These are phyloP conservation scores for Ophioninae sp. DNA, from an alignment of 2,888 invertebrate genomes.

Conservation along the genomic window DNA sequence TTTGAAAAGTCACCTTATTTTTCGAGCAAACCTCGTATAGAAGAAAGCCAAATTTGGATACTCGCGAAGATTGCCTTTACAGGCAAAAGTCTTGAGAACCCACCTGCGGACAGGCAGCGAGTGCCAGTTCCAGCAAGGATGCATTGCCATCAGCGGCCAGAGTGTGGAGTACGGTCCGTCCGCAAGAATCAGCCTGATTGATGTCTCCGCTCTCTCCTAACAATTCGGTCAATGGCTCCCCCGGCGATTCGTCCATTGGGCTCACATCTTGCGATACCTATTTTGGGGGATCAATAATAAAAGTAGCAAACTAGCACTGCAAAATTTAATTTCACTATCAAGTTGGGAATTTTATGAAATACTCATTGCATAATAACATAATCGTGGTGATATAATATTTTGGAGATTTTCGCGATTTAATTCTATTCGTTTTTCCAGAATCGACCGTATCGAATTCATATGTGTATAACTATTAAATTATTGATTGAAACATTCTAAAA, in stretches of 20 bases:
- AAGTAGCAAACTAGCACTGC: neutral
- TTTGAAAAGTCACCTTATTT: no score
- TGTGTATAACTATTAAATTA: no score
- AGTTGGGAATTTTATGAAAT: no score
- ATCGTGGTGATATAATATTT: no score
- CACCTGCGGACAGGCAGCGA: conserved; percentile 84
- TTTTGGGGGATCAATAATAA: neutral
- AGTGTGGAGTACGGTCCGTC: conserved; percentile 88
- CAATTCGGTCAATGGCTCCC: conserved; percentile 80
- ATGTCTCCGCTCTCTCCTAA: conserved; percentile 81
- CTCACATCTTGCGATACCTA: conserved; percentile 79
- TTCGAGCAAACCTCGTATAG: neutral
- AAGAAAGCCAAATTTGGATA: neutral
- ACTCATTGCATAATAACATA: no score
- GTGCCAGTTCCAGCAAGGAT: conserved; percentile 84
- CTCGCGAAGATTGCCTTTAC: neutral
- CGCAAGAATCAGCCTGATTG: conserved; percentile 83
- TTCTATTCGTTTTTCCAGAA: no score
- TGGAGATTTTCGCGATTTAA: no score
- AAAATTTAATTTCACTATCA: neutral
- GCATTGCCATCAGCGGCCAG: conserved; percentile 90
- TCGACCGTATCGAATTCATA: no score
- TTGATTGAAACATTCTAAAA: neutral
- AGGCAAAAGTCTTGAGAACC: neutral
- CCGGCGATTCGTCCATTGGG: conserved; percentile 79